These are phyloP conservation scores for Pelusios castaneus DNA, from an alignment of 2,113 vertebrate genomes.

Conservation along the genomic window DNA sequence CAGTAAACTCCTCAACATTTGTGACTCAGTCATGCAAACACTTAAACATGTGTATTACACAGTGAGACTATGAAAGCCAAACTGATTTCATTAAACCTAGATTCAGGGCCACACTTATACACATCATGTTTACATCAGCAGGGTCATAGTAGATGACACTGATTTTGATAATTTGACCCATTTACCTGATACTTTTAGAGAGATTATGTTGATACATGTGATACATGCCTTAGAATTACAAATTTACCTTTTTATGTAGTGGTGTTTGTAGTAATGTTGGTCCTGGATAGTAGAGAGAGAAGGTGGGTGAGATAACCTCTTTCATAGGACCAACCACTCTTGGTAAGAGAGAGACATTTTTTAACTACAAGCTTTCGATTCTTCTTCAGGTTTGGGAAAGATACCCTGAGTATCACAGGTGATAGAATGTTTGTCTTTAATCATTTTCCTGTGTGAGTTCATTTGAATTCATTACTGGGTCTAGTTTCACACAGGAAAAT, in stretches of 20 bases:
- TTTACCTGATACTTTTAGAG: background rate
- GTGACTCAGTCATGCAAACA: background rate
- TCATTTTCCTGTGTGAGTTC: background rate
- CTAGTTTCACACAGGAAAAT: too few species aligned
- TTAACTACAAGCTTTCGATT: background rate
- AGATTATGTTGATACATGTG: background rate
- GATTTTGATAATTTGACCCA: background rate
- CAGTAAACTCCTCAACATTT: background rate
- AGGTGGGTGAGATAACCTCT: background rate
- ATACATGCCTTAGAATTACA: background rate
- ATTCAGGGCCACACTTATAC: background rate
- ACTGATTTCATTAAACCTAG: background rate
- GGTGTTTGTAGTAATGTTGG: background rate
- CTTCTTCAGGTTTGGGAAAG: background rate
- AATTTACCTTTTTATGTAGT: background rate
- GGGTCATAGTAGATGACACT: background rate
- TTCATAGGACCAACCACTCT: background rate
- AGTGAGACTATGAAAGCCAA: background rate
- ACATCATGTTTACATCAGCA: background rate
- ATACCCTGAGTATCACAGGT: background rate
- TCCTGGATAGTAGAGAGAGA: background rate
- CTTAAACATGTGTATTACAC: background rate
- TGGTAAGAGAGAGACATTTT: background rate
- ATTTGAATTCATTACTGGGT: too few species aligned
- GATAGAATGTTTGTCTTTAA: background rate